Conservation (phyloP, 2,888 invertebrate species). For the Hypomecis punctinalis region DNA sequence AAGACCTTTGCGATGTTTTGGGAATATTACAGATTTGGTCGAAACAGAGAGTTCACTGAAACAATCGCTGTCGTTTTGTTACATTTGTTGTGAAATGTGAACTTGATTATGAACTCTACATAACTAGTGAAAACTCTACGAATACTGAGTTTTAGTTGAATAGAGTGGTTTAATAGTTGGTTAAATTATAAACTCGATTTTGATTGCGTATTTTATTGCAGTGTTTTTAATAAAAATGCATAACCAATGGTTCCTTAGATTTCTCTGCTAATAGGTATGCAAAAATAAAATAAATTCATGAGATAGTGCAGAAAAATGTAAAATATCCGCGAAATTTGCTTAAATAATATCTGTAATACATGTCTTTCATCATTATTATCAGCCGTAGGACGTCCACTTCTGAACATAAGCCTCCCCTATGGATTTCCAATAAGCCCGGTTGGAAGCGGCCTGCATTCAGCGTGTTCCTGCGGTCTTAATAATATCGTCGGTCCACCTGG, state of each 20-base stretch:
- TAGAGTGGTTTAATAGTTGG: background rate
- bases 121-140: background rate
- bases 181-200: background rate
- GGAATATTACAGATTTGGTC: background rate
- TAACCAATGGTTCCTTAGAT: conserved; percentile 4
- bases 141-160: background rate
- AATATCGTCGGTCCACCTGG: no score
- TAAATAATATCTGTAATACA: background rate
- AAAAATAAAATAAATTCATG: conserved; percentile 1
- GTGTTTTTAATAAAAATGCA: conserved; percentile 2
- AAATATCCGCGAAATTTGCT: background rate
- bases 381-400: no score
- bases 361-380: no score
- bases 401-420: no score
- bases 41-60: background rate
- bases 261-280: conserved; percentile 2
- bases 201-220: background rate
- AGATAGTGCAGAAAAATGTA: background rate
- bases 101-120: background rate
- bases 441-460: no score
- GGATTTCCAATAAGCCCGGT: no score
- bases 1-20: conserved; percentile 14
- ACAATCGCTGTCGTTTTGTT: background rate
- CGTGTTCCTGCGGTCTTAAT: no score
- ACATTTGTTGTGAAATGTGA: background rate